Conservation (phyloP, 1,140 invertebrate genomes). For the Aphaenogaster floridana region DNA sequence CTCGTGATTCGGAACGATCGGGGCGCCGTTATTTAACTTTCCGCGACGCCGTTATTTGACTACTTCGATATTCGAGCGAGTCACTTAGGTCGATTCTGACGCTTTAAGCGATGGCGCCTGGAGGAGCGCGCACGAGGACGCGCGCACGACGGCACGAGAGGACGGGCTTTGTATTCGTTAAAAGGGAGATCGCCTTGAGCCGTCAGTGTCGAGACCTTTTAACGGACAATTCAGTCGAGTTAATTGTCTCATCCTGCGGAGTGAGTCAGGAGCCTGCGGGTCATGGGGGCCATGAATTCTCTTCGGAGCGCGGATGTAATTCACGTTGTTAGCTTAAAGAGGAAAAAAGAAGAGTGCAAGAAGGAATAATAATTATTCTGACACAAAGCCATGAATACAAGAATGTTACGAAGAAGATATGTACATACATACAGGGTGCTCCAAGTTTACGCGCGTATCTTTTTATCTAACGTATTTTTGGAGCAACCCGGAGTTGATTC, state of each 20-base stretch:
- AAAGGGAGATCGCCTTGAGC: constrained; percentile 67
- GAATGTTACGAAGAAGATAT: neutral
- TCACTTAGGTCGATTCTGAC: constrained; percentile 34
- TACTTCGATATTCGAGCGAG: constrained; percentile 51
- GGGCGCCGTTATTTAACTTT: constrained; percentile 57
- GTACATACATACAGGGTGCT: neutral
- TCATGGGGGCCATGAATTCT: constrained; percentile 64
- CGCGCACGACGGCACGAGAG: neutral
- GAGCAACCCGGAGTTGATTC: neutral
- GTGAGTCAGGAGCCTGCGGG: constrained; percentile 74
- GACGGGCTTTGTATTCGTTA: constrained; percentile 53
- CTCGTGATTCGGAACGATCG: neutral
- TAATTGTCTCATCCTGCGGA: constrained; percentile 81
- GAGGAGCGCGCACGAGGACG: neutral
- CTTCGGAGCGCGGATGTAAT: constrained; percentile 43
- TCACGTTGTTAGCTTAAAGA: constrained; percentile 40
- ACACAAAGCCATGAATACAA: constrained; percentile 1
- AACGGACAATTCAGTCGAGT: constrained; percentile 76
- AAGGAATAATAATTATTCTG: constrained; percentile 52
- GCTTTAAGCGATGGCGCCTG: constrained; percentile 18
- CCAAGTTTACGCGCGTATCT: neutral
- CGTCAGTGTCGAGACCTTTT: constrained; percentile 79
- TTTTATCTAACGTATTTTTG: neutral
- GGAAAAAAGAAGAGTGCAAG: neutral
- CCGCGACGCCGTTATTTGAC: constrained; percentile 32